Evolutionary conservation across 2,888 invertebrate species (phyloP).

Genomic region (Phengaris arion): DNA sequence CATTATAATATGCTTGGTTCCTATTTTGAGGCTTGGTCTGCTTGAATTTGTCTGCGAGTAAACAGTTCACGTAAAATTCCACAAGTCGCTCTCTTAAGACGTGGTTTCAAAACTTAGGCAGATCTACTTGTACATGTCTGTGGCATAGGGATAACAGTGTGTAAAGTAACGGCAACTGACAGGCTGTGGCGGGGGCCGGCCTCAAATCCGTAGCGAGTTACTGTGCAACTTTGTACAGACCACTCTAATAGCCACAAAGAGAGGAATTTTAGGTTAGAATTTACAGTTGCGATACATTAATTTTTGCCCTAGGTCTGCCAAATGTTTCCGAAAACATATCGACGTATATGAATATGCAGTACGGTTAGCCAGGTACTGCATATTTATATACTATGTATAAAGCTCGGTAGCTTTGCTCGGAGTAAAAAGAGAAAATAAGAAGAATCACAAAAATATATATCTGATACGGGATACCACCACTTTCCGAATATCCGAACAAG

Average conservation of each 20-base stretch:
- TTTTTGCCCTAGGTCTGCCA: not conserved
- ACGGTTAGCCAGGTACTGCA: no score
- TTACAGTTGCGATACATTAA: constrained; percentile 16
- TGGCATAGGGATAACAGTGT: constrained; percentile 20
- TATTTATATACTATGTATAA: no score
- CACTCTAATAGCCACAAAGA: constrained; percentile 28
- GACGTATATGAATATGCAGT: no score
- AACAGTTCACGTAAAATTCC: not conserved
- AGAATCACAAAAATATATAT: no score
- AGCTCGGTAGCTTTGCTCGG: no score
- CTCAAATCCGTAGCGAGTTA: constrained; percentile 32
- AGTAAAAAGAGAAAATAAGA: no score
- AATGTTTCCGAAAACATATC: no score
- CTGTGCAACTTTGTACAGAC: constrained; percentile 32
- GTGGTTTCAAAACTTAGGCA: not conserved
- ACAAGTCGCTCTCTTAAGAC: not conserved
- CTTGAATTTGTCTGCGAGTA: no score
- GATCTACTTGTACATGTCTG: not conserved
- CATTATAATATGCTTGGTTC: no score
- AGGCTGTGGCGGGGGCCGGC: constrained; percentile 33
- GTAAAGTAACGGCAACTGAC: constrained; percentile 34
- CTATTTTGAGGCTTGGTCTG: no score
- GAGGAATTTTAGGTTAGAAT: constrained; percentile 31
- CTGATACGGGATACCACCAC: no score
- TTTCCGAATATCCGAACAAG: no score